phyloP scores from a whole-genome alignment of 2,113 vertebrate genomes.

The Phaethornis superciliosus region DNA sequence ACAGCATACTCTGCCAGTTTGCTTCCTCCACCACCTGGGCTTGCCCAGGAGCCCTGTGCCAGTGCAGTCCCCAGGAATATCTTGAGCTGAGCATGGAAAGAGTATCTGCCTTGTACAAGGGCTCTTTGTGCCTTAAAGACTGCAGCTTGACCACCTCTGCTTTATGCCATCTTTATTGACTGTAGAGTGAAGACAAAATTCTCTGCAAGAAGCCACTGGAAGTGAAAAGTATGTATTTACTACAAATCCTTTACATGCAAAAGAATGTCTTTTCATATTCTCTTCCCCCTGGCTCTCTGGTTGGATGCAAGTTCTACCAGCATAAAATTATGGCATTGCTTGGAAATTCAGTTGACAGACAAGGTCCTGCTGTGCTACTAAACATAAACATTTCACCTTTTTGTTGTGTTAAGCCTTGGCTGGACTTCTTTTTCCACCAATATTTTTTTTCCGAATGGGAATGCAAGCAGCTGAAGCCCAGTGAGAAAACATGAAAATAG shows the following conservation, averaged over 20 bases:
- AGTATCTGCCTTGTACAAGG: neutral
- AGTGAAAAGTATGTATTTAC: neutral
- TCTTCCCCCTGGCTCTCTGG: neutral
- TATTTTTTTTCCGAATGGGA: neutral
- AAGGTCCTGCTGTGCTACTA: conserved; percentile 29
- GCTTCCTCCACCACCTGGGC: neutral
- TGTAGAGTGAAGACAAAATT: neutral
- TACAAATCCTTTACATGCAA: neutral
- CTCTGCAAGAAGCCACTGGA: neutral
- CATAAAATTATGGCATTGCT: neutral
- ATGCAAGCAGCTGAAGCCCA: conserved; percentile 57
- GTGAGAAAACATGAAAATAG: conserved; percentile 48
- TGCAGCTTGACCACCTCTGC: neutral
- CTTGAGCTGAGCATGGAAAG: neutral
- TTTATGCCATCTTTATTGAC: neutral
- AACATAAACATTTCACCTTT: neutral
- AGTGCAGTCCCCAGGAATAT: neutral
- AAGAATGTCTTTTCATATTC: neutral
- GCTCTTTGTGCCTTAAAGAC: neutral
- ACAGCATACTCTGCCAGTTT: neutral
- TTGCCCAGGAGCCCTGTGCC: neutral
- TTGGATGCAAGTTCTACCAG: neutral
- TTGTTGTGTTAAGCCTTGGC: conserved; percentile 2
- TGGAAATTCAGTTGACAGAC: conserved; percentile 23
- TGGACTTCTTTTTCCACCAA: neutral